These are phyloP conservation scores for Lasioglossum baleicum DNA, from an alignment of 1,140 invertebrate species.

Conservation along the genomic window DNA sequence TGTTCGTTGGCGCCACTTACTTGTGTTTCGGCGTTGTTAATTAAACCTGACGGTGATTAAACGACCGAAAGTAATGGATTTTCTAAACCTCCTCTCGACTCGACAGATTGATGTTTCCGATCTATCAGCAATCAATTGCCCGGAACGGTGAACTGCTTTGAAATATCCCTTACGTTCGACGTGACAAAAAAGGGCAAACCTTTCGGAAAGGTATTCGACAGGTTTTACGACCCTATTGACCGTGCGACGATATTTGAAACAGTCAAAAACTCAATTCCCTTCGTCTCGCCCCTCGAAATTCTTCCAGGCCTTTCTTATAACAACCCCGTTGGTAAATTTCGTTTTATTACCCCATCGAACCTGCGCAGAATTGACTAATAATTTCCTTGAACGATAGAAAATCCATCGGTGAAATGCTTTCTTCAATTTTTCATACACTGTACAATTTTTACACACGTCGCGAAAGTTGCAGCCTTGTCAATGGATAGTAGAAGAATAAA, in stretches of 20 bases:
- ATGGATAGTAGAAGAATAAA: too few species aligned
- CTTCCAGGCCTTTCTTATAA: neutral
- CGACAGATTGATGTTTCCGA: neutral
- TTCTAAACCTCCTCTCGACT: neutral
- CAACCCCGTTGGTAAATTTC: neutral
- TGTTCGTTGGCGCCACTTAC: too few species aligned
- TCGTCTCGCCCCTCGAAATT: neutral
- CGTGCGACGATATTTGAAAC: neutral
- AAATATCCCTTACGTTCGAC: neutral
- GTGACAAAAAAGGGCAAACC: neutral
- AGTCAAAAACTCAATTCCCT: constrained; percentile 5
- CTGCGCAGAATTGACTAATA: neutral
- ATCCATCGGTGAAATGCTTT: neutral
- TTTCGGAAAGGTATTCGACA: neutral
- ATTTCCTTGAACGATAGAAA: neutral
- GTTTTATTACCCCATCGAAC: too few species aligned
- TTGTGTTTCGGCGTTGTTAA: too few species aligned
- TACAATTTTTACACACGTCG: too few species aligned
- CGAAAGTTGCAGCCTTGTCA: too few species aligned
- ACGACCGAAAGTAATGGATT: neutral
- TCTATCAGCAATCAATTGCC: neutral
- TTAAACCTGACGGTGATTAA: too few species aligned
- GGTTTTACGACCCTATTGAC: constrained; percentile 1
- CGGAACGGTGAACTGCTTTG: neutral
- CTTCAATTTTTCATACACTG: too few species aligned